phyloP scores from a whole-genome alignment of 2,888 invertebrate species.

The Parnassius mnemosyne region DNA sequence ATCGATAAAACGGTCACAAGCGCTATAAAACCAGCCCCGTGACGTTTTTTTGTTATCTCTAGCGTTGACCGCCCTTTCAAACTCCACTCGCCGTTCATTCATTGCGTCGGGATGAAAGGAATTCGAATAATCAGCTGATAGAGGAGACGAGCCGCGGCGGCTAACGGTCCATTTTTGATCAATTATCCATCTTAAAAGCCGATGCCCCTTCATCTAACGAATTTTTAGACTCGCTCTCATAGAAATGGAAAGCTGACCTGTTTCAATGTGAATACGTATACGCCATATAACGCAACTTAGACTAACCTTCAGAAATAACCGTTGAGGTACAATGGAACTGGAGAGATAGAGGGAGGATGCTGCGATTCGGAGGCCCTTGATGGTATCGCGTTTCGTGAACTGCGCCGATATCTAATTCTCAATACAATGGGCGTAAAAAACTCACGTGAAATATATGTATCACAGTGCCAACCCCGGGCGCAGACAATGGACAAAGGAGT shows the following conservation, averaged over 20 bases:
- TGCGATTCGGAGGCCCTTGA: slow-evolving; percentile 54
- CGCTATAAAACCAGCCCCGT: slow-evolving; percentile 64
- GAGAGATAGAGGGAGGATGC: slow-evolving; percentile 54
- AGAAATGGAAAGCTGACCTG: slow-evolving; percentile 75
- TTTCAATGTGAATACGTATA: slow-evolving; percentile 57
- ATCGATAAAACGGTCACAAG: slow-evolving; percentile 70
- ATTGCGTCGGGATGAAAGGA: slow-evolving; percentile 67
- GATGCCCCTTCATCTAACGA: slow-evolving; percentile 50
- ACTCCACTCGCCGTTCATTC: slow-evolving; percentile 57
- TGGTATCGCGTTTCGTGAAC: slow-evolving; percentile 76
- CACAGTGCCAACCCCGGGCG: slow-evolving; percentile 75
- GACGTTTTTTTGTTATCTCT: slow-evolving; percentile 65
- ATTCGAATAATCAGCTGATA: slow-evolving; percentile 69
- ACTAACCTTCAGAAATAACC: slow-evolving; percentile 37
- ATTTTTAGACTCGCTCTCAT: slow-evolving; percentile 54
- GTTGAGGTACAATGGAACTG: slow-evolving; percentile 51
- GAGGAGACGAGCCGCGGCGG: slow-evolving; percentile 36
- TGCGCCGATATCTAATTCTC: slow-evolving; percentile 75
- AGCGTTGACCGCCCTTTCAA: slow-evolving; percentile 61
- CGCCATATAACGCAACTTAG: slow-evolving; percentile 36
- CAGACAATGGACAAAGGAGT: slow-evolving; percentile 75
- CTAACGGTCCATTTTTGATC: slow-evolving; percentile 71
- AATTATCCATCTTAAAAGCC: slow-evolving; percentile 56
- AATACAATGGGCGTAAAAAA: slow-evolving; percentile 79
- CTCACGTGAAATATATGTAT: slow-evolving; percentile 77